Evolutionary conservation across 2,113 vertebrate species (phyloP).

Genomic region (Neogale vison): DNA sequence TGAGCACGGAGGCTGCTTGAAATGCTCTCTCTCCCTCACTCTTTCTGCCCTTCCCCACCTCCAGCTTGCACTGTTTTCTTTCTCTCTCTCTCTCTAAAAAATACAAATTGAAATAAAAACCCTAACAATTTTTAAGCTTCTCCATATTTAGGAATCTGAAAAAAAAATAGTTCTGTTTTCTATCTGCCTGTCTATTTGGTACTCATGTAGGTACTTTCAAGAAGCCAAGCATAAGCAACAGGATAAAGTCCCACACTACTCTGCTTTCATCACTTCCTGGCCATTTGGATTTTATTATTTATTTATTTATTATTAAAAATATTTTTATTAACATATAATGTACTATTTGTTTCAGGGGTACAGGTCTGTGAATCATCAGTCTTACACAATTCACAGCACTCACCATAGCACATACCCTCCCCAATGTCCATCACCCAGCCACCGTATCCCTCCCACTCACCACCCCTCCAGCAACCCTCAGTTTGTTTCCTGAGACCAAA

Average conservation of each 20-base stretch:
- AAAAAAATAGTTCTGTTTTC: not conserved
- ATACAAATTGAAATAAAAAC: not conserved
- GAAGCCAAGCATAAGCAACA: not conserved
- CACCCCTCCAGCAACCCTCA: no score
- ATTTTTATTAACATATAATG: no score
- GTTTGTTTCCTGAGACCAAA: no score
- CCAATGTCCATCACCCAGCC: no score
- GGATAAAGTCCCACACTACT: not conserved
- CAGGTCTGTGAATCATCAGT: no score
- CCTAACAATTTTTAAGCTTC: not conserved
- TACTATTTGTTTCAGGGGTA: no score
- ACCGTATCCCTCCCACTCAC: no score
- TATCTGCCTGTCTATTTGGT: not conserved
- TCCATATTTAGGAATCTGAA: not conserved
- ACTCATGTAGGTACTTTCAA: not conserved
- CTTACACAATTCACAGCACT: no score
- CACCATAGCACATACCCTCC: no score
- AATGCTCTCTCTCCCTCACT: not conserved
- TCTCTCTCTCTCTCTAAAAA: not conserved
- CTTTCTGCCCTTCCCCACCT: not conserved
- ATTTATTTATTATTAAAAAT: no score
- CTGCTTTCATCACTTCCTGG: not conserved
- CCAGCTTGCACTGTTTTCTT: not conserved
- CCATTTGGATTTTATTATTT: not conserved
- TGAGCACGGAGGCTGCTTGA: not conserved